These are phyloP conservation scores for mouse (Mus musculus) DNA, from an alignment of 2,113 vertebrate species.

Conservation along the genomic window DNA sequence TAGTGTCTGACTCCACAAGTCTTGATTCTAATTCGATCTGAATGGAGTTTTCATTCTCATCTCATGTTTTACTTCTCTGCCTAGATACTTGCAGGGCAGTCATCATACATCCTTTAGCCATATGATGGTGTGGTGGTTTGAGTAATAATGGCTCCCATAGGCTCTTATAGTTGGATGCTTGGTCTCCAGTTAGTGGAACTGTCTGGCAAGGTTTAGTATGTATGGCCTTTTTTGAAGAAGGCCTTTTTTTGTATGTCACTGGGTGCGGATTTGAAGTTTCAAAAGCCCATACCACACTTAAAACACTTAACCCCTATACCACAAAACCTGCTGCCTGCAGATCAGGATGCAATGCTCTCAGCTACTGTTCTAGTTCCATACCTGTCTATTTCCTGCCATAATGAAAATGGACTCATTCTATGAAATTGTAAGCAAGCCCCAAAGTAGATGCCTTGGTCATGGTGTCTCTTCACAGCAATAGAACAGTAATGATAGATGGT, in stretches of 20 bases:
- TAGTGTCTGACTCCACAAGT: not conserved
- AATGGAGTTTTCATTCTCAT: not conserved
- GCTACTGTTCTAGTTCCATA: not conserved
- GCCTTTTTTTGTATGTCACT: not conserved
- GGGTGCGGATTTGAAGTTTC: not conserved
- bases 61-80: not conserved
- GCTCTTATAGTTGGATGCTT: not conserved
- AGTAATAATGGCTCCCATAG: not conserved
- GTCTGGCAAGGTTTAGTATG: no score
- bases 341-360: no score
- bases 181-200: no score
- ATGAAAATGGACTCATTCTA: not conserved
- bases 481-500: no score
- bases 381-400: not conserved
- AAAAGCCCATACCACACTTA: no score
- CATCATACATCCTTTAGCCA: not conserved
- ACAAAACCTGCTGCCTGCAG: no score
- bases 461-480: no score
- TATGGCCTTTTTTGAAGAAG: no score
- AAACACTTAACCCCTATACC: no score
- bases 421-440: no score
- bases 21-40: not conserved
- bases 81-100: not conserved
- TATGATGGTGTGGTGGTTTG: not conserved
- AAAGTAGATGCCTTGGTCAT: no score